These are phyloP conservation scores for Alosa alosa DNA, from an alignment of 2,113 vertebrate genomes.

Conservation along the genomic window DNA sequence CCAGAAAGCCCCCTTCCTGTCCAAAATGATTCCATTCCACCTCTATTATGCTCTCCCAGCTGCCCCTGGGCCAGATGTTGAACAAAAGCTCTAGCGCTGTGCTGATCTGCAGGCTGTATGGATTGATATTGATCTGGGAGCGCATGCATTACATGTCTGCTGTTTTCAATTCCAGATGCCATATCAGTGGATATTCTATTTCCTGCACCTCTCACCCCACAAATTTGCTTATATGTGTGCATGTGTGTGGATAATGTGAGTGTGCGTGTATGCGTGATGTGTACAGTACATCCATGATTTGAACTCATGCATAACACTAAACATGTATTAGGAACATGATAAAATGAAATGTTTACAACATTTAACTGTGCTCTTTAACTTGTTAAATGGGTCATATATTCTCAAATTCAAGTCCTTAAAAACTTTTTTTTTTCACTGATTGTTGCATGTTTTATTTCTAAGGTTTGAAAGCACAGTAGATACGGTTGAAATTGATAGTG, in stretches of 20 bases:
- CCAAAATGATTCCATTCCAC: slow-evolving; percentile 12
- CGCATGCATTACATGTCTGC: not conserved
- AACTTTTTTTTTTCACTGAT: too few relatives aligned
- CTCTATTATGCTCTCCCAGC: not conserved
- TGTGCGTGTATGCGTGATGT: not conserved
- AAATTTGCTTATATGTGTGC: not conserved
- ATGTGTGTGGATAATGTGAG: not conserved
- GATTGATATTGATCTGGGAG: not conserved
- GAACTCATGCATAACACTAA: not conserved
- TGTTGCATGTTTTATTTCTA: too few relatives aligned
- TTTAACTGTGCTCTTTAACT: too few relatives aligned
- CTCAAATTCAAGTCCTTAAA: too few relatives aligned
- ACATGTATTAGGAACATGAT: not conserved
- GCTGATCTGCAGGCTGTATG: not conserved
- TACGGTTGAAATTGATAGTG: too few relatives aligned
- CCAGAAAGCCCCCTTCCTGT: slow-evolving; percentile 1
- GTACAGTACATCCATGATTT: not conserved
- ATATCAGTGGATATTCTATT: slow-evolving; percentile 13
- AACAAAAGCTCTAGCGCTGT: not conserved
- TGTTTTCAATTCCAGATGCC: slow-evolving; percentile 8
- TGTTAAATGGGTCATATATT: too few relatives aligned
- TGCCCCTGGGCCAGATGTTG: not conserved
- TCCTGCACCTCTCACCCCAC: not conserved
- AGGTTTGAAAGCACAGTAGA: too few relatives aligned
- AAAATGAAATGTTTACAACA: too few relatives aligned